Evolutionary conservation across 1,140 invertebrate species (phyloP).

Genomic region (Scylla paramamosain): DNA sequence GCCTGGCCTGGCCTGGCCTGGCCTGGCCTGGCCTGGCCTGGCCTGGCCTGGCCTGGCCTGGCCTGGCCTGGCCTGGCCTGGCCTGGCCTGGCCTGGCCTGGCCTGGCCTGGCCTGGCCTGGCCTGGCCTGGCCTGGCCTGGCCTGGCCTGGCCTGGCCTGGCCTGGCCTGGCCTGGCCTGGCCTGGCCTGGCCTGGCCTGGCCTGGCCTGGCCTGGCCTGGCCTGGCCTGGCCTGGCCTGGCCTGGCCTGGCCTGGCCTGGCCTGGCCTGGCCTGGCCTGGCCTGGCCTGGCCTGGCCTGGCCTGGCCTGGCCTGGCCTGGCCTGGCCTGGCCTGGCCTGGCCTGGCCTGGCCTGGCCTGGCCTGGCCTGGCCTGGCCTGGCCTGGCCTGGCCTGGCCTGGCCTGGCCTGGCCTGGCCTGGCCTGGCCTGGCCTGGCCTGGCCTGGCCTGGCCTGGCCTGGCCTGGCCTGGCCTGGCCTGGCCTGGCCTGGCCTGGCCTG

Average conservation of each 20-base stretch:
- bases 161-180: conserved; percentile 73
- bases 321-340: conserved; percentile 71
- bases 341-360: conserved; percentile 59
- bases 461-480: conserved; percentile 63
- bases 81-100: conserved; percentile 65
- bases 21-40: conserved; percentile 73
- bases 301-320: conserved; percentile 53
- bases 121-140: conserved; percentile 64
- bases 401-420: conserved; percentile 74
- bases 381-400: conserved; percentile 75
- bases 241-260: conserved; percentile 63
- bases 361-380: conserved; percentile 57
- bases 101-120: conserved; percentile 73
- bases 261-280: conserved; percentile 52
- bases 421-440: conserved; percentile 76
- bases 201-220: conserved; percentile 69
- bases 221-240: conserved; percentile 73
- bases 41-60: conserved; percentile 76
- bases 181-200: conserved; percentile 76
- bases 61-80: conserved; percentile 66
- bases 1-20: conserved; percentile 76
- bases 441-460: conserved; percentile 76
- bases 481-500: conserved; percentile 57
- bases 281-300: conserved; percentile 66
- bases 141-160: conserved; percentile 64